Conservation (phyloP, 2,797 vertebrate genomes). For the Amblyraja radiata region DNA sequence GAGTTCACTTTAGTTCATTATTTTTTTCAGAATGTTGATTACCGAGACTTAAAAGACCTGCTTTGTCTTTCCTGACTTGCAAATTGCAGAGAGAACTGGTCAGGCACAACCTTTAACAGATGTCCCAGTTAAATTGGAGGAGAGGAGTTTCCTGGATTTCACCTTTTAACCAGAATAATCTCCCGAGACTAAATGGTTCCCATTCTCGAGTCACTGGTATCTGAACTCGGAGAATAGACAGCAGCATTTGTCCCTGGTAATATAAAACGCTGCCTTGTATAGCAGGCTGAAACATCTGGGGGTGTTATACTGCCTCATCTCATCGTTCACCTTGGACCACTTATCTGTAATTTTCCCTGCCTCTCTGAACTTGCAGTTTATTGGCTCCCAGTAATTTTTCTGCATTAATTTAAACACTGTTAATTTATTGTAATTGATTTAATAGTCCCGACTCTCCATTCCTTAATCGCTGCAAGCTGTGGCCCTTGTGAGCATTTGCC, state of each 20-base stretch:
- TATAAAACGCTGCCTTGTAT: not conserved
- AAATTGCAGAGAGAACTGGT: not conserved
- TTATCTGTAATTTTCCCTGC: slow-evolving; percentile 54
- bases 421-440: slow-evolving; percentile 57
- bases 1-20: not conserved
- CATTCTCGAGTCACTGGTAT: not conserved
- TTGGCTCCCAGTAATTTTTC: slow-evolving; percentile 57
- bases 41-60: not conserved
- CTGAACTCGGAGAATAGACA: not conserved
- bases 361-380: slow-evolving; percentile 50
- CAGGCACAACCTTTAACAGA: slow-evolving; percentile 26
- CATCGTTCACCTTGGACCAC: slow-evolving; percentile 51
- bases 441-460: slow-evolving; percentile 52
- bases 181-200: not conserved
- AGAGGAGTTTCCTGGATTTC: not conserved
- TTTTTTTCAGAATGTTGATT: slow-evolving; percentile 16
- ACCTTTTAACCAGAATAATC: slow-evolving; percentile 14
- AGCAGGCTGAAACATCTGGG: not conserved
- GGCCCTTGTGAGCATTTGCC: slow-evolving; percentile 49
- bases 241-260: not conserved
- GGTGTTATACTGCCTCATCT: slow-evolving; percentile 30
- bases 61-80: slow-evolving; percentile 3
- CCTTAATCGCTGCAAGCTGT: slow-evolving; percentile 70
- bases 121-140: not conserved
- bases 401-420: slow-evolving; percentile 49